Percentiles rank a stretch among this genome's conserved stretches.
These are phyloP conservation scores for Odontomachus brunneus DNA, from an alignment of 1,140 invertebrate genomes.

Conservation along the genomic window DNA sequence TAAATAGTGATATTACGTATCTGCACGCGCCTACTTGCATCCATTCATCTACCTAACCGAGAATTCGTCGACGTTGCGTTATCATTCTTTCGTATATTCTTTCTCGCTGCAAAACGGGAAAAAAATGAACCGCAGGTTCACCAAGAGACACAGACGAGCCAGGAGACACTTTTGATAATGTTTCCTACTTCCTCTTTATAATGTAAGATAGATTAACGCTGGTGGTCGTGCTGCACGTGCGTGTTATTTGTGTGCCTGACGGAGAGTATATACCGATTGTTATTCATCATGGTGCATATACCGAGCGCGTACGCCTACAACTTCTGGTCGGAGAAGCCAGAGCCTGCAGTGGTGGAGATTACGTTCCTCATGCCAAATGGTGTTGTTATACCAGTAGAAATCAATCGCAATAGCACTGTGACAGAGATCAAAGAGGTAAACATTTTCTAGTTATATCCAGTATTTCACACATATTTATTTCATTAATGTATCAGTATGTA, in stretches of 20 bases:
- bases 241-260: conserved; percentile 41
- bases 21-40: no score
- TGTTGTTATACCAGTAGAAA: conserved; percentile 90
- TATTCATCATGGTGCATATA: conserved; percentile 88
- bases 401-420: conserved; percentile 90
- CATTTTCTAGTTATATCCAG: conserved; percentile 45
- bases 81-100: not conserved
- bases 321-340: conserved; percentile 87
- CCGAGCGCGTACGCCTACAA: conserved; percentile 88
- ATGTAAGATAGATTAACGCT: conserved; percentile 30
- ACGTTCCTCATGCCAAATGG: conserved; percentile 95
- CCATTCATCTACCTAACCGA: not conserved
- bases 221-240: conserved; percentile 26
- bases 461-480: conserved; percentile 3
- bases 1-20: conserved; percentile 24
- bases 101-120: conserved; percentile 14
- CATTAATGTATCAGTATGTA: not conserved
- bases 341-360: conserved; percentile 86
- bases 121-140: conserved; percentile 14
- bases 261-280: not conserved
- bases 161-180: conserved; percentile 25
- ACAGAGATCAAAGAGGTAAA: conserved; percentile 94
- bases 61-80: conserved; percentile 6
- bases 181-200: not conserved
- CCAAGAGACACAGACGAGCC: not conserved